phyloP scores from a whole-genome alignment of 1,140 invertebrate species.

The Saccostrea cuccullata region DNA sequence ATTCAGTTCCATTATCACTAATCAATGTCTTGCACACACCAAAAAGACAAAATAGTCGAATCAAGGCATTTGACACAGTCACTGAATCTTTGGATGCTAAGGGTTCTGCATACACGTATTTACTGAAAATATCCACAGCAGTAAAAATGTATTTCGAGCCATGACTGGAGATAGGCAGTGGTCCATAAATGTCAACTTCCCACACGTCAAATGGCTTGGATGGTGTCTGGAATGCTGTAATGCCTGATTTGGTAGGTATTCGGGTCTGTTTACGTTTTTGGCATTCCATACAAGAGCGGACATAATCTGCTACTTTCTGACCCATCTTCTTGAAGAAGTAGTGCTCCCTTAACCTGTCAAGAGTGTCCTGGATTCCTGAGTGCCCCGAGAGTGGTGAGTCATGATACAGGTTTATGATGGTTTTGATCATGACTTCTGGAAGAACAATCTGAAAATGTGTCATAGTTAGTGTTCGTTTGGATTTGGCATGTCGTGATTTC shows the following conservation, averaged over 20 bases:
- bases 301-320: conserved; percentile 41
- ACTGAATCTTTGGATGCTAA: conserved; percentile 43
- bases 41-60: conserved; percentile 17
- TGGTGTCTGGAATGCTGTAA: conserved; percentile 42
- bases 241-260: conserved; percentile 17
- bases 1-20: conserved; percentile 33
- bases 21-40: conserved; percentile 39
- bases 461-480: conserved; percentile 5
- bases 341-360: conserved; percentile 47
- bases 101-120: conserved; percentile 37
- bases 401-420: conserved; percentile 36
- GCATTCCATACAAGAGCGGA: conserved; percentile 47
- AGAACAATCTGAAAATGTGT: conserved; percentile 43
- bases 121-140: conserved; percentile 46
- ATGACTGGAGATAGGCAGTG: conserved; percentile 1
- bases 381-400: conserved; percentile 51
- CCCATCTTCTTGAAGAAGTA: conserved; percentile 43
- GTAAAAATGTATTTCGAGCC: conserved; percentile 47
- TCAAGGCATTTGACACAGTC: conserved; percentile 41
- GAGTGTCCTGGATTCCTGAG: conserved; percentile 46
- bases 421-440: conserved; percentile 18
- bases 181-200: conserved; percentile 44
- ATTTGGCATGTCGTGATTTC: conserved; percentile 42
- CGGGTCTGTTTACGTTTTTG: conserved; percentile 48
- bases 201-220: conserved; percentile 45